These are phyloP conservation scores for Aleiodes testaceus DNA, from an alignment of 2,888 invertebrate species.

Conservation along the genomic window DNA sequence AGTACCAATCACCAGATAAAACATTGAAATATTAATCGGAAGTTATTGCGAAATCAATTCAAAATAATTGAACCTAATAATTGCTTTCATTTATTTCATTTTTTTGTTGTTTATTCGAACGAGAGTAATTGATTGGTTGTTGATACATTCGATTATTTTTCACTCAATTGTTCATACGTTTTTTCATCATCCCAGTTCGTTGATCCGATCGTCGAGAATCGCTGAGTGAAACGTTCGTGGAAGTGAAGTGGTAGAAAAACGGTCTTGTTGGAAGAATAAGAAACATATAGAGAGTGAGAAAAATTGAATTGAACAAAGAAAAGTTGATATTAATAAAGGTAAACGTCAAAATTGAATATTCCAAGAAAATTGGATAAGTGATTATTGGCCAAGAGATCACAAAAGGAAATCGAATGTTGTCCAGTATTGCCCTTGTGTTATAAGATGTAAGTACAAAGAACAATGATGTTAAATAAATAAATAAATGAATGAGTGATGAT, in stretches of 20 bases:
- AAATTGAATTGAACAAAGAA: not conserved
- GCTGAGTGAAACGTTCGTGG: slow-evolving; percentile 21
- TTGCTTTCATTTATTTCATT: too few relatives aligned
- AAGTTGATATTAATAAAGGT: not conserved
- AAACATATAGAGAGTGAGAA: not conserved
- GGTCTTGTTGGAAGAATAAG: slow-evolving; percentile 9
- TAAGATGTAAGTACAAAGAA: slow-evolving; percentile 61
- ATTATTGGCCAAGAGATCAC: slow-evolving; percentile 32
- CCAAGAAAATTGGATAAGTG: not conserved
- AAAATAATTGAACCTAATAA: not conserved
- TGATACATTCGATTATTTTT: not conserved
- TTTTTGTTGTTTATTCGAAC: too few relatives aligned
- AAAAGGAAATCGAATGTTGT: slow-evolving; percentile 59
- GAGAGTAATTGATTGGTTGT: too few relatives aligned
- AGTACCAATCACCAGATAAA: slow-evolving; percentile 8
- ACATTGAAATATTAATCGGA: not conserved
- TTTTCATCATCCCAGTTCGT: not conserved
- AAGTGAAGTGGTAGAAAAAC: slow-evolving; percentile 33
- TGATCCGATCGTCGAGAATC: slow-evolving; percentile 7
- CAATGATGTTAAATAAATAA: slow-evolving; percentile 6
- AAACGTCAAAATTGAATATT: too few relatives aligned
- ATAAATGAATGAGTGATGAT: not conserved
- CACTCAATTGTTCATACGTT: not conserved
- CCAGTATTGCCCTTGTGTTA: slow-evolving; percentile 53
- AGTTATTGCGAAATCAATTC: not conserved